Evolutionary conservation across 2,797 vertebrate genomes (phyloP).

Genomic region (Leuciscus waleckii): DNA sequence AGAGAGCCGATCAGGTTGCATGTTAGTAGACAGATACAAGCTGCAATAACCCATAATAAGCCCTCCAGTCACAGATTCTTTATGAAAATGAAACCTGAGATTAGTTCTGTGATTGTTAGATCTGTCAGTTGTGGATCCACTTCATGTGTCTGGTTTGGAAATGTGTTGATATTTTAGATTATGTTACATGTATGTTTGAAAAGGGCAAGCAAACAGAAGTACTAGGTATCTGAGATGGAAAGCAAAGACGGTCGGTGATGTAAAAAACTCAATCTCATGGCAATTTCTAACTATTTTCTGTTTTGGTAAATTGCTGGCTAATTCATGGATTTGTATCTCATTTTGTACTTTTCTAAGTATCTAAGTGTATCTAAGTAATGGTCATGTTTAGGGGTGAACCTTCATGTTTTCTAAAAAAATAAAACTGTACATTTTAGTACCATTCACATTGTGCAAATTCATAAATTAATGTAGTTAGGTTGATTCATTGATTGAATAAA

Average conservation of each 20-base stretch:
- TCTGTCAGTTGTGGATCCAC: background rate
- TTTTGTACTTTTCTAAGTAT: background rate
- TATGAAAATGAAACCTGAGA: slow-evolving; percentile 21
- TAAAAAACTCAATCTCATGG: too few species aligned
- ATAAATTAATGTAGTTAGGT: too few species aligned
- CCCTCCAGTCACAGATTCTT: background rate
- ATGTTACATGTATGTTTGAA: background rate
- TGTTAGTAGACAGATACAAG: background rate
- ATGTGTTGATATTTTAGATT: background rate
- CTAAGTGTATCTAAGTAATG: too few species aligned
- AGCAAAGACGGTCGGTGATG: background rate
- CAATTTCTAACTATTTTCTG: too few species aligned
- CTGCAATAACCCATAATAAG: slow-evolving; percentile 1
- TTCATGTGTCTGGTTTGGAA: slow-evolving; percentile 10
- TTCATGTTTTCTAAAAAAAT: background rate
- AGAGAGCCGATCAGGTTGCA: slow-evolving; percentile 13
- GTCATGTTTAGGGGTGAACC: background rate
- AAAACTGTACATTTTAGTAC: background rate
- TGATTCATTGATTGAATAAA: background rate
- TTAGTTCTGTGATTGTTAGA: background rate
- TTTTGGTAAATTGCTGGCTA: background rate
- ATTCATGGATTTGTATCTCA: background rate
- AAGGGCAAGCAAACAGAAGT: background rate
- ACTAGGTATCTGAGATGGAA: background rate
- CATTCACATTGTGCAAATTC: background rate